Evolutionary conservation across 2,797 vertebrate genomes (phyloP).

Genomic region (Serranus cabrilla): DNA sequence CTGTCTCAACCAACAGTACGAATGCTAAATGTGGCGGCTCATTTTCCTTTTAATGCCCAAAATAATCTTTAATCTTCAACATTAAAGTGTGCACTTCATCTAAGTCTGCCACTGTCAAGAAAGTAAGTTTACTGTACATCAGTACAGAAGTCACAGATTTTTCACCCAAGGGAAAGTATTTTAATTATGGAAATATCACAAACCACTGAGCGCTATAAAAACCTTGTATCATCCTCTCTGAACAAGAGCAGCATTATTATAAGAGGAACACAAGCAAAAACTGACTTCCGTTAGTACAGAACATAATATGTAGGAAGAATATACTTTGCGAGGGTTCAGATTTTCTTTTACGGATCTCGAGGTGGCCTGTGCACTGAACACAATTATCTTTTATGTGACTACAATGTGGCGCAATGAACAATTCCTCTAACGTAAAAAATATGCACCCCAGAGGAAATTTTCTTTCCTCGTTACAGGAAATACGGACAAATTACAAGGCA

Average conservation of each 20-base stretch:
- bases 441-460: constrained; percentile 18
- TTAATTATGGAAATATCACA: constrained; percentile 3
- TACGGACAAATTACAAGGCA: constrained; percentile 39
- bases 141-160: neutral
- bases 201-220: neutral
- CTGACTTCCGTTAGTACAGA: neutral
- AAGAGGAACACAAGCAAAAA: neutral
- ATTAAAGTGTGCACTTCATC: neutral
- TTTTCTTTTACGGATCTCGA: neutral
- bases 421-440: constrained; percentile 22
- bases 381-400: constrained; percentile 25
- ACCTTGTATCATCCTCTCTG: neutral
- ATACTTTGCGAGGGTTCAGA: neutral
- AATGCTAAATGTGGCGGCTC: neutral
- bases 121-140: neutral
- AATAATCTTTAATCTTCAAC: neutral
- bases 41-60: constrained; percentile 9
- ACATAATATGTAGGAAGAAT: neutral
- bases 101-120: neutral
- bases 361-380: constrained; percentile 5
- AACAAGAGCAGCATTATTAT: neutral
- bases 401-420: constrained; percentile 8
- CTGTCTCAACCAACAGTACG: neutral
- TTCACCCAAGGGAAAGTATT: constrained; percentile 1
- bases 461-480: constrained; percentile 29